Base-by-base conservation (phyloP, 2,797 vertebrate species). In the Natrix natrix region DNA sequence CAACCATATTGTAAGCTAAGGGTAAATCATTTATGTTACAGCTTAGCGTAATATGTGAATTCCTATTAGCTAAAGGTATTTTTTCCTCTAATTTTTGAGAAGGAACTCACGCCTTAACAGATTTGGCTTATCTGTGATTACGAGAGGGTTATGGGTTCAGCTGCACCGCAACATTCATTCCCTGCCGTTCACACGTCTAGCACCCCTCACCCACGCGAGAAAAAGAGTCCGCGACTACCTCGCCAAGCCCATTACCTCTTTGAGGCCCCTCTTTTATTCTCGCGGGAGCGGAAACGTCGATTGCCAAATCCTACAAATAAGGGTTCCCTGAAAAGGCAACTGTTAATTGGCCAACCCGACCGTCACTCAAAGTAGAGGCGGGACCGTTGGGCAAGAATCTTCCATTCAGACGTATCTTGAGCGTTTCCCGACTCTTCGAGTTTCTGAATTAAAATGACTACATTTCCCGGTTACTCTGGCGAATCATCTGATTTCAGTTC, bases 241-340 rank as follows among this genome's bases (percentile, higher is more conserved):
- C 93, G 89, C 93, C 95, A 91, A 94, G 92, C 86, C 90, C 90
- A 28, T 66, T 92, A 94, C 95, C 94, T 95, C 93, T 90, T 56
- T 57, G 54, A 86, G 37, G 4, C 90, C 52, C 92, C 90, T 83
- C 88, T 24, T 2, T 55, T 20, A 48, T 11, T 86, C 94, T 88
- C 78, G 0, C 88, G 0, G 56, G 61, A 7, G 78, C 4, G 10
- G 16, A 4, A 69, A 32, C 0, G 54, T 86, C 22, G 26, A 20
- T 32, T 8, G 6, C 5, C 1, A 0, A 56, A 0, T 0, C 55
- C 22, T 0, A 16, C 0, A 63, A 32, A 8, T 54, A 1, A 0
- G 5, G 48, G 10, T 22, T 13, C 13, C 24, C 5, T 37, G 37
- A 24, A 26, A 32, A 86, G 17, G 2, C 63, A 5, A 54, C 12